Percentiles rank a stretch among this genome's conserved stretches.
Conservation (phyloP, 2,888 invertebrate species). For the Callyntrura guangdongensis region DNA sequence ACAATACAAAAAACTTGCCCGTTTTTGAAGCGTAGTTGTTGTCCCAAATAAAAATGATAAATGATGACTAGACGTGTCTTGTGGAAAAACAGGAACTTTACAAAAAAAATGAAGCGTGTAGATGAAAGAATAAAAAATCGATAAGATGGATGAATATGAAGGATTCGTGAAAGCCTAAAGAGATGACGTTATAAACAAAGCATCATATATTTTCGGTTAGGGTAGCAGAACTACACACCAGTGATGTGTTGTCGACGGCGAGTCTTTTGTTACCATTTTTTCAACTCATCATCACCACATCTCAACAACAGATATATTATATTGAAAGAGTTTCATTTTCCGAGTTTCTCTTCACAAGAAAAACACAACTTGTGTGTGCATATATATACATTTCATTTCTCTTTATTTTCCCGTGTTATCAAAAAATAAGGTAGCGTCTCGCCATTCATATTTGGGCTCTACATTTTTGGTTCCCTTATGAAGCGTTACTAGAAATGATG, state of each 20-base stretch:
- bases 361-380: no score
- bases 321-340: no score
- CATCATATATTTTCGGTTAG: conserved; percentile 3
- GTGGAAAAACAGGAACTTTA: neutral
- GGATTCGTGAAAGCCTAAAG: neutral
- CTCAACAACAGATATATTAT: no score
- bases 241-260: no score
- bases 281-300: no score
- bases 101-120: neutral
- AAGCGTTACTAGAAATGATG: no score
- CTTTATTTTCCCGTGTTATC: neutral
- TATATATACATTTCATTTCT: neutral
- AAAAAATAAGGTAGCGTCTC: no score
- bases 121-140: neutral
- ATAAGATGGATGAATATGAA: neutral
- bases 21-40: neutral
- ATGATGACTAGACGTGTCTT: neutral
- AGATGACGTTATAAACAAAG: neutral
- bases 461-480: neutral
- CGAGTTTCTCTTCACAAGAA: no score
- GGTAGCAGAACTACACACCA: neutral
- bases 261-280: no score
- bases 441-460: neutral
- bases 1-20: neutral
- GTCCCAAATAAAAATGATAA: neutral